These are phyloP conservation scores for Elephantulus edwardii DNA, from an alignment of 2,113 vertebrate species.

Conservation along the genomic window DNA sequence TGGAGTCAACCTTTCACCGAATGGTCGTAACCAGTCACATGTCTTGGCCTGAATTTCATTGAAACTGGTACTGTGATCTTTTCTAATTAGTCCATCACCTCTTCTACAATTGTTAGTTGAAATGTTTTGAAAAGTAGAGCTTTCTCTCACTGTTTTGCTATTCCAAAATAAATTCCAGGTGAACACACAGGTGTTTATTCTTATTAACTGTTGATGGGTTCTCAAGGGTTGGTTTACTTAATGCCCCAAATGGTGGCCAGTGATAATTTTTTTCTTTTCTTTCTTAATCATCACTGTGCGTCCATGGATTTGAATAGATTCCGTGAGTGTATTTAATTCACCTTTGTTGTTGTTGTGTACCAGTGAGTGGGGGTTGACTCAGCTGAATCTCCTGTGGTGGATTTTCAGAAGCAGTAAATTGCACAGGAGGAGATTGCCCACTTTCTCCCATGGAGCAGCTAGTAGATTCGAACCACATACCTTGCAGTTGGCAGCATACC, in stretches of 20 bases:
- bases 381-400: too few relatives aligned
- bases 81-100: not conserved
- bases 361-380: too few relatives aligned
- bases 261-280: not conserved
- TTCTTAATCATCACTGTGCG: not conserved
- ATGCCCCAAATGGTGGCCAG: not conserved
- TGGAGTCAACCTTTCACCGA: not conserved
- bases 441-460: too few relatives aligned
- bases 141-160: not conserved
- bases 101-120: not conserved
- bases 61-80: not conserved
- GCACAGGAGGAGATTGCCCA: too few relatives aligned
- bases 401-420: too few relatives aligned
- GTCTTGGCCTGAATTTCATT: not conserved
- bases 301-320: not conserved
- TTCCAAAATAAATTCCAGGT: slow-evolving; percentile 13
- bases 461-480: too few relatives aligned
- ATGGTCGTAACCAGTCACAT: not conserved
- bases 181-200: not conserved
- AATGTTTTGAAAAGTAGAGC: not conserved
- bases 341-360: too few relatives aligned
- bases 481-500: too few relatives aligned
- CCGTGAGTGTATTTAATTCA: not conserved
- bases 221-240: not conserved
- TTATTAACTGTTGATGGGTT: not conserved